phyloP scores from a whole-genome alignment of 1,140 invertebrate genomes.

The Chironomus striatipennis region DNA sequence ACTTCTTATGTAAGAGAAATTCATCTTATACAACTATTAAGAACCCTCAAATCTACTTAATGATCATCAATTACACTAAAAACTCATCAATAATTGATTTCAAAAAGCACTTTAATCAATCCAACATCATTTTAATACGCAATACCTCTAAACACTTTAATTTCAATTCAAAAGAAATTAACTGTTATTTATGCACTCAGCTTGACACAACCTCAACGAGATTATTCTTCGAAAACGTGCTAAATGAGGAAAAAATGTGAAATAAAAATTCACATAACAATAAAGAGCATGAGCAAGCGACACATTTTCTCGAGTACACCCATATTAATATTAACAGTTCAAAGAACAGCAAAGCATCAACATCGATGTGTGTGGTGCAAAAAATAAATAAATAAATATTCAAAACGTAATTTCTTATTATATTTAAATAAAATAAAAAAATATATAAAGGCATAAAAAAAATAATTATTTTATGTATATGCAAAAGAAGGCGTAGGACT shows the following conservation, averaged over 20 bases:
- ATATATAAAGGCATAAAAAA: neutral
- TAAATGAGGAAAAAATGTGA: neutral
- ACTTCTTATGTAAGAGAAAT: too few relatives aligned
- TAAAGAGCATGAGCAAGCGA: neutral
- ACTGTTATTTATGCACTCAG: too few relatives aligned
- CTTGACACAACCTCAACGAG: too few relatives aligned
- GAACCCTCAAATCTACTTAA: too few relatives aligned
- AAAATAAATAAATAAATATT: neutral
- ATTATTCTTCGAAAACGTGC: neutral
- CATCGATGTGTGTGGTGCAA: neutral
- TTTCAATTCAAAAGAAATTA: too few relatives aligned
- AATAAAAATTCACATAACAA: neutral
- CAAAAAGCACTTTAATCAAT: too few relatives aligned
- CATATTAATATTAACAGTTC: neutral
- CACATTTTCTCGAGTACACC: neutral
- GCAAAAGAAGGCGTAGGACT: slow-evolving; percentile 33
- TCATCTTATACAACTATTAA: too few relatives aligned
- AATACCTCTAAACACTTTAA: too few relatives aligned
- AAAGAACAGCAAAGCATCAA: neutral
- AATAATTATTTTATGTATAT: neutral
- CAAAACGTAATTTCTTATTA: neutral
- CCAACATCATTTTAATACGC: too few relatives aligned
- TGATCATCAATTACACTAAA: too few relatives aligned
- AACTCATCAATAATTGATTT: too few relatives aligned
- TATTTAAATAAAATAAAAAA: neutral